Percentiles rank a stretch among this genome's conserved stretches.
Conservation (phyloP, 1,140 invertebrate genomes). For the Zaprionus camerounensis region DNA sequence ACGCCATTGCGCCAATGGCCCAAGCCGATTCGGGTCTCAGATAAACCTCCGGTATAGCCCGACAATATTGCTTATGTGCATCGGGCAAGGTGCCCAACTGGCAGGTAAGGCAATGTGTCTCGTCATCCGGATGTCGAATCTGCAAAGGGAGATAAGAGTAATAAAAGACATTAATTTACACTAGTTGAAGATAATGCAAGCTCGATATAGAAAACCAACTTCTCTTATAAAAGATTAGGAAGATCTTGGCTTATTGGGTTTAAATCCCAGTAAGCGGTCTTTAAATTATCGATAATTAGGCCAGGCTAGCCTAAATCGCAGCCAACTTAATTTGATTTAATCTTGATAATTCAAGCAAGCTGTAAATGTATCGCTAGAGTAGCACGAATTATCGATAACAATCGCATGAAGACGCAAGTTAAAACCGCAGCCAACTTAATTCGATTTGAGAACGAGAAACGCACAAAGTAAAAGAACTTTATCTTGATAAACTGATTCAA, state of each 20-base stretch:
- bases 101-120: constrained; percentile 93
- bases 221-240: too few relatives aligned
- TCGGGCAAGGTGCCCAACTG: constrained; percentile 93
- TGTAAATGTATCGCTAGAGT: not conserved
- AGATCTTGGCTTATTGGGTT: too few relatives aligned
- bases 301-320: too few relatives aligned
- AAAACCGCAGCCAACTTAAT: not conserved
- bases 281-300: too few relatives aligned
- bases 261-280: too few relatives aligned
- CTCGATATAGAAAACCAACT: not conserved
- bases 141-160: constrained; percentile 74
- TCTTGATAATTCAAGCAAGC: not conserved
- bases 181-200: not conserved
- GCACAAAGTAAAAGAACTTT: not conserved
- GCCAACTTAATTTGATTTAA: too few relatives aligned
- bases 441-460: not conserved
- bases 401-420: not conserved
- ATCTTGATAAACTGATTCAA: not conserved
- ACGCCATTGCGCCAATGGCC: constrained; percentile 95
- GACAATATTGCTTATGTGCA: constrained; percentile 89
- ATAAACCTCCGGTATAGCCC: constrained; percentile 93
- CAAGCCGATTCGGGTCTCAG: constrained; percentile 91
- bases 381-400: not conserved
- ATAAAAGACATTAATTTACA: not conserved
- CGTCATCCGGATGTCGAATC: constrained; percentile 91